Evolutionary conservation across 53 echinoderm and acorn worm species (phyloP).

Genomic region (Temnopleurus reevesii): DNA sequence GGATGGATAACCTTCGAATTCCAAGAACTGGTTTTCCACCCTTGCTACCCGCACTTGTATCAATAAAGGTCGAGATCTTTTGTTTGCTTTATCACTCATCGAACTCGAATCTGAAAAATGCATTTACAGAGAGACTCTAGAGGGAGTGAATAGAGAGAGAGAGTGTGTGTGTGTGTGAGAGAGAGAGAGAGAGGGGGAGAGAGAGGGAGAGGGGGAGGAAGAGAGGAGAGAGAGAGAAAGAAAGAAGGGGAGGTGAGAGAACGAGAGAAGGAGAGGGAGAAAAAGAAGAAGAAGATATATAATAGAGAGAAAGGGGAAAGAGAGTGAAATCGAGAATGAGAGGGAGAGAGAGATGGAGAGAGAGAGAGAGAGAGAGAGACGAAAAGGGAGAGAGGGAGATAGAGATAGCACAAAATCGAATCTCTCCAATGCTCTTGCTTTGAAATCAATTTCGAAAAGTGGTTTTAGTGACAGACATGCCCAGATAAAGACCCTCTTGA

Average conservation of each 20-base stretch:
- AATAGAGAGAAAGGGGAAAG: too few relatives aligned
- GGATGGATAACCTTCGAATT: neutral
- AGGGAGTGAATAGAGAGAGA: neutral
- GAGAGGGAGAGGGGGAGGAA: neutral
- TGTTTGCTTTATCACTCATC: neutral
- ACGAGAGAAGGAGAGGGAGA: neutral
- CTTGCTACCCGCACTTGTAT: neutral
- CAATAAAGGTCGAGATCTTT: neutral
- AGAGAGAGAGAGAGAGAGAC: neutral
- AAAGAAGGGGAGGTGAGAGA: neutral
- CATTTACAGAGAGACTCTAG: neutral
- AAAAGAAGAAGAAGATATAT: too few relatives aligned
- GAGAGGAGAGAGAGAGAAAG: neutral
- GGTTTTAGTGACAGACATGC: slow-evolving; percentile 35
- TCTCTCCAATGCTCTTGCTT: slow-evolving; percentile 5
- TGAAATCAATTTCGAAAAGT: slow-evolving; percentile 45
- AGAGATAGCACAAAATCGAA: neutral
- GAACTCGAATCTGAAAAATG: neutral
- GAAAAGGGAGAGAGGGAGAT: neutral
- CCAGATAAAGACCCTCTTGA: slow-evolving; percentile 30
- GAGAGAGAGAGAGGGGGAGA: neutral
- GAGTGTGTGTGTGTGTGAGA: neutral
- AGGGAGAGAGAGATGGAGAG: neutral
- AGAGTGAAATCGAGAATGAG: neutral
- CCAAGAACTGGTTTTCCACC: neutral